A percentile compares a stretch with the other conserved stretches of the same genome.
These are phyloP conservation scores for Villa cingulata DNA, from an alignment of 2,888 invertebrate genomes.

Conservation along the genomic window DNA sequence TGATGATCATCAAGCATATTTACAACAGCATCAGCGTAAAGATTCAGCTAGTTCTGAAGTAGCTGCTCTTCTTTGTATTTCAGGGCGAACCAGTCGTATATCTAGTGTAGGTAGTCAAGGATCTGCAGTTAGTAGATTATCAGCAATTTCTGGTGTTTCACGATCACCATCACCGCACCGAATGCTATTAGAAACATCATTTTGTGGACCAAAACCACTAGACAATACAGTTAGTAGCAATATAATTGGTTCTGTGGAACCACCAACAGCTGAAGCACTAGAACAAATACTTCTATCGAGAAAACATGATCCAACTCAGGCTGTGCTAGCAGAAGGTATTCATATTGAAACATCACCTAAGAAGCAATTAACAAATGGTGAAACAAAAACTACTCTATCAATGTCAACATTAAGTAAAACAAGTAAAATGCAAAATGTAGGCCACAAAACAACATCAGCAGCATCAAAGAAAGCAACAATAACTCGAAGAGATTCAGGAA, in stretches of 20 bases:
- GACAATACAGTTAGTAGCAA: constrained; percentile 40
- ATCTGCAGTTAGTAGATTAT: constrained; percentile 45
- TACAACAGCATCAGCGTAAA: constrained; percentile 50
- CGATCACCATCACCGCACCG: constrained; percentile 82
- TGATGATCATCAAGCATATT: constrained; percentile 35
- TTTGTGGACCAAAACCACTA: constrained; percentile 71
- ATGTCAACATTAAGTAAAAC: neutral
- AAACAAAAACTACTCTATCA: constrained; percentile 16
- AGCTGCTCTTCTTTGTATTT: constrained; percentile 55
- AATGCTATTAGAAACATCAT: constrained; percentile 79
- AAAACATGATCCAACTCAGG: constrained; percentile 51
- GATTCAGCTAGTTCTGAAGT: constrained; percentile 67
- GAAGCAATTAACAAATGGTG: constrained; percentile 23
- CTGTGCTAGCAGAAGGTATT: constrained; percentile 48
- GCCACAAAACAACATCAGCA: constrained; percentile 3
- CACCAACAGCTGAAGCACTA: constrained; percentile 40
- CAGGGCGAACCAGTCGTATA: constrained; percentile 67
- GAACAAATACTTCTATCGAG: constrained; percentile 45
- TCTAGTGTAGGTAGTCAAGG: constrained; percentile 74
- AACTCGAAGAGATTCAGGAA: constrained; percentile 4
- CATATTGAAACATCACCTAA: constrained; percentile 35
- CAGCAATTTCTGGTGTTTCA: constrained; percentile 43
- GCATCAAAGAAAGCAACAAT: constrained; percentile 1
- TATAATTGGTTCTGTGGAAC: constrained; percentile 37
- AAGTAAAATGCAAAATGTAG: neutral